Percentiles rank a stretch among this genome's conserved stretches.
phyloP scores from a whole-genome alignment of 2,113 vertebrate genomes.

The Etheostoma spectabile region DNA sequence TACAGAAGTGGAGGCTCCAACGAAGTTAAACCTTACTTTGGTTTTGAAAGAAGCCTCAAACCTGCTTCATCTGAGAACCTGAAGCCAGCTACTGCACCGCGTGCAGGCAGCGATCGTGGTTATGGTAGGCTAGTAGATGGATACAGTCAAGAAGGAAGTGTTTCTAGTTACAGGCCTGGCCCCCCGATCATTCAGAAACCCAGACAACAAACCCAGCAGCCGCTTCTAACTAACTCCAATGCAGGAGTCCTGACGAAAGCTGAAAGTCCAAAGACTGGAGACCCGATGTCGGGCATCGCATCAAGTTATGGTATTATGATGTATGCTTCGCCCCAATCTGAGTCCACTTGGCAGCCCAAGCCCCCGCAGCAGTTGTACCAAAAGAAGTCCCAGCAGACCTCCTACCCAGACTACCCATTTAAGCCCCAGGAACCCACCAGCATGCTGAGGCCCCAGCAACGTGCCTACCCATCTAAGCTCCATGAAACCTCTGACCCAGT shows the following conservation, averaged over 20 bases:
- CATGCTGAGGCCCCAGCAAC: not conserved
- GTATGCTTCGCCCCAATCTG: not conserved
- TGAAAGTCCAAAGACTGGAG: too few relatives aligned
- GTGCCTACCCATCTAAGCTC: not conserved
- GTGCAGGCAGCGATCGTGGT: not conserved
- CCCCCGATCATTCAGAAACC: not conserved
- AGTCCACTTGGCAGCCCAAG: not conserved
- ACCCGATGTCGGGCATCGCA: accelerated
- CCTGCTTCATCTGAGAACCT: not conserved
- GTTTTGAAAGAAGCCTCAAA: accelerated
- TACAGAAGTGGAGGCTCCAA: conserved; percentile 15
- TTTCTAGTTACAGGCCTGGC: conserved; percentile 2
- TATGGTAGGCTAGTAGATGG: not conserved
- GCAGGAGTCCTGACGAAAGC: not conserved
- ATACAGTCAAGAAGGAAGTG: conserved; percentile 29
- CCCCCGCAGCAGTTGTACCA: not conserved
- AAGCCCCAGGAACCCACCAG: not conserved
- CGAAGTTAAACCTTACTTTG: not conserved
- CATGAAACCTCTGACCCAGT: too few relatives aligned
- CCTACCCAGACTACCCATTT: too few relatives aligned
- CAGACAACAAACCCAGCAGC: not conserved
- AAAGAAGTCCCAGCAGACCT: too few relatives aligned
- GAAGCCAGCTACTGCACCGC: not conserved
- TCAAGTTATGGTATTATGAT: conserved; percentile 34
- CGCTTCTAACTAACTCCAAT: not conserved